Conservation (phyloP, 1,140 invertebrate genomes). For the Listronotus bonariensis region DNA sequence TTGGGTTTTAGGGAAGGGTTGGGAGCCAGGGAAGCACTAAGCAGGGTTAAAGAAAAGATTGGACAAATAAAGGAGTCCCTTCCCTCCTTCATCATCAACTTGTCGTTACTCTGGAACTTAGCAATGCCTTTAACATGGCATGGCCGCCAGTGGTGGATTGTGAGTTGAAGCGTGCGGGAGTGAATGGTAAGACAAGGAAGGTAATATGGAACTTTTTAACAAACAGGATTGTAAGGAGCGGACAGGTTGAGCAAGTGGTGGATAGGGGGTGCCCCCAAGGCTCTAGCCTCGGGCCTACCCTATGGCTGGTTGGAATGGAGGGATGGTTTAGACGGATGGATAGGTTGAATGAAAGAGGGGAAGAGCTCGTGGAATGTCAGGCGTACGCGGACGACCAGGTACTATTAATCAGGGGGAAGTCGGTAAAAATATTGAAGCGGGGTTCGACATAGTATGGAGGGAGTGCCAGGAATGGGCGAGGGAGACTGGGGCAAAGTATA, state of each 20-base stretch:
- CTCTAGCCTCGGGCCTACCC: conserved; percentile 33
- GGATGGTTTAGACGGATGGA: conserved; percentile 28
- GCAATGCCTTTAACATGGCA: conserved; percentile 32
- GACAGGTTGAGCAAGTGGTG: conserved; percentile 1
- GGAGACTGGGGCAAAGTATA: conserved; percentile 21
- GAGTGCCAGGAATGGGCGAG: conserved; percentile 6
- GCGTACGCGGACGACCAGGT: conserved; percentile 38
- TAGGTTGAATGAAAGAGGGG: conserved; percentile 4
- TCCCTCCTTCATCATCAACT: too few species aligned
- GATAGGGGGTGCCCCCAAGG: conserved; percentile 44
- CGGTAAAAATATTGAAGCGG: conserved; percentile 18
- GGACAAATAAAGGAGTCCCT: conserved; percentile 1
- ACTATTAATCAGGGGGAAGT: conserved; percentile 22
- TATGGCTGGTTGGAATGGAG: conserved; percentile 40
- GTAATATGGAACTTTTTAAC: conserved; percentile 17
- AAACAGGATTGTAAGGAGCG: conserved; percentile 20
- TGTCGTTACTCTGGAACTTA: conserved; percentile 21
- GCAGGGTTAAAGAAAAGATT: background rate
- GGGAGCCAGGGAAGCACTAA: conserved; percentile 19
- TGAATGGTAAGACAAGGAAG: background rate
- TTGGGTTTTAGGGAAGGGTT: conserved; percentile 33
- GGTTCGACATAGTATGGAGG: conserved; percentile 9
- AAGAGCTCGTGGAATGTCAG: background rate
- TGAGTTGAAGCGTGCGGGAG: background rate
- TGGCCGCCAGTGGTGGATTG: conserved; percentile 9